Evolutionary conservation across 2,888 invertebrate species (phyloP).

Genomic region (Phymatocera aterrima): DNA sequence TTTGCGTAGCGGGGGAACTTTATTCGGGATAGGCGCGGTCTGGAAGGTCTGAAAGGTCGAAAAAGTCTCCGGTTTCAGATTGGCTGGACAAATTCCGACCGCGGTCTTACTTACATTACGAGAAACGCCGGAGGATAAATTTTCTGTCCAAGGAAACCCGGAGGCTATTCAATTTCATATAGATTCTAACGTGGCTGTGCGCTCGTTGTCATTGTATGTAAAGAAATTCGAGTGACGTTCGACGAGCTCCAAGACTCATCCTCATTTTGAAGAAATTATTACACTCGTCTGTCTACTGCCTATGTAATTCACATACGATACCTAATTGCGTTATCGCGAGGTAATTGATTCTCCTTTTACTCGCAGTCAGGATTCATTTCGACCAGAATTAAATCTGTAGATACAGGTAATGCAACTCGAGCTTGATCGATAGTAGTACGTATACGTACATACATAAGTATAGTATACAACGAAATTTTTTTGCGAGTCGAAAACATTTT

Average conservation of each 20-base stretch:
- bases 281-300: no score
- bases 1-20: not conserved
- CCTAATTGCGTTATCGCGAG: not conserved
- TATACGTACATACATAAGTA: no score
- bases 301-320: no score
- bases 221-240: no score
- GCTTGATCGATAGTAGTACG: no score
- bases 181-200: no score
- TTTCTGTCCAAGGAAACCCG: no score
- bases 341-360: not conserved
- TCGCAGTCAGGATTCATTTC: not conserved
- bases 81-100: not conserved
- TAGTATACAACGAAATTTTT: not conserved
- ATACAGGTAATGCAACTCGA: not conserved
- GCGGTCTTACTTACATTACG: not conserved
- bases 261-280: no score
- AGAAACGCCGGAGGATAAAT: not conserved
- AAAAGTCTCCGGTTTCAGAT: slow-evolving; percentile 24
- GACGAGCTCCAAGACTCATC: no score
- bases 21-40: not conserved
- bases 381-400: not conserved
- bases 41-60: not conserved
- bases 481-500: no score
- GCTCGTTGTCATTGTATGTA: no score
- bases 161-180: no score